These are phyloP conservation scores for Lacanobia oleracea DNA, from an alignment of 2,888 invertebrate genomes.

Conservation along the genomic window DNA sequence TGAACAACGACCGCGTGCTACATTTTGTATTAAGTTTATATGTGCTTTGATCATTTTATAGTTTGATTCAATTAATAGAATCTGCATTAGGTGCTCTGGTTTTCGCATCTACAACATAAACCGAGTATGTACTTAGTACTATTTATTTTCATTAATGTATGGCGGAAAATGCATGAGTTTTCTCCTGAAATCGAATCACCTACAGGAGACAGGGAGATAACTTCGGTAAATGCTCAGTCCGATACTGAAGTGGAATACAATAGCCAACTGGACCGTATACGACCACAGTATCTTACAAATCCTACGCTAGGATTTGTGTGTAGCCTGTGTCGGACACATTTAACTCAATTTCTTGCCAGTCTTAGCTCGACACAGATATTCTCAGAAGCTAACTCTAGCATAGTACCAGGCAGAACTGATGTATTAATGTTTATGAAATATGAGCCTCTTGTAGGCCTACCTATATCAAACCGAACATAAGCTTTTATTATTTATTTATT, in stretches of 20 bases:
- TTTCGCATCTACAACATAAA: conserved; percentile 1
- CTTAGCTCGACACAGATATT: conserved; percentile 29
- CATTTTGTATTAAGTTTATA: conserved; percentile 37
- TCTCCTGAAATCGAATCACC: not conserved
- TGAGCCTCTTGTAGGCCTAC: too few relatives aligned
- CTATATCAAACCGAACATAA: not conserved
- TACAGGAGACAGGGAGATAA: not conserved
- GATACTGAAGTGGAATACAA: conserved; percentile 18
- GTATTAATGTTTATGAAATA: not conserved
- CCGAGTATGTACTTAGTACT: not conserved
- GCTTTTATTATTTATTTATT: too few relatives aligned
- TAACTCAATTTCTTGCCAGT: conserved; percentile 43
- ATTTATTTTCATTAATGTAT: not conserved
- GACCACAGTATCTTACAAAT: conserved; percentile 3
- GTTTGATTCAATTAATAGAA: conserved; percentile 37
- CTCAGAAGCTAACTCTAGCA: not conserved
- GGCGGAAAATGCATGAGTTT: not conserved
- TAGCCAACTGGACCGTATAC: not conserved
- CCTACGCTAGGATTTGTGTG: conserved; percentile 13
- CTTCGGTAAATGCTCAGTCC: not conserved
- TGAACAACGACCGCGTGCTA: conserved; percentile 29
- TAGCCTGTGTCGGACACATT: conserved; percentile 24
- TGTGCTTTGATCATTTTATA: conserved; percentile 49
- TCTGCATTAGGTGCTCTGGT: conserved; percentile 4
- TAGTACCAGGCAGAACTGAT: not conserved